Evolutionary conservation across 2,888 invertebrate species (phyloP), one percentile per base, ranked within the genome.

Genomic region (Adelognathus sp.): DNA sequence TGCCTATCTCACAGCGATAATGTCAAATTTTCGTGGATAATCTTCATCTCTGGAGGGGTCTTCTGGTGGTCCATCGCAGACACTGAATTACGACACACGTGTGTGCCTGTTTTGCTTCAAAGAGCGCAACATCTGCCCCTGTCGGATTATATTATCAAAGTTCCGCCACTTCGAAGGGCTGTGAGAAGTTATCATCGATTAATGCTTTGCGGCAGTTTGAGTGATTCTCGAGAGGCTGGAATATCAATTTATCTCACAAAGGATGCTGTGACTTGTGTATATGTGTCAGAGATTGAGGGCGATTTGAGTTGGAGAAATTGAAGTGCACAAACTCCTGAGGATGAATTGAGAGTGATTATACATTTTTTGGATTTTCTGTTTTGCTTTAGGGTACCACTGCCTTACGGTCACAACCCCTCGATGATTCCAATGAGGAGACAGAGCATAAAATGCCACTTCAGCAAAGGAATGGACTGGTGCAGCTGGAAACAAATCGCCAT

Each of bases 401-500:
- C 91, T 72, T 91, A 91, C 84, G 89, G 90, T 66, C 91, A 91
- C 85, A 87, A 90, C 78, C 89, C 91, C 69, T 90, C 91, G 41
- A 90, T 91, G 90, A 91, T 91, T 73, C 91, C 91, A 66, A 90
- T 90, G 90, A 90, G 91, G 83, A 88, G 90, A 84, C 91, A 91
- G 82, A 91, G 94, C 84, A 95, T 96, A 85, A 94, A 97, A 87
- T 96, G 97, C 93, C 97, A 96, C 92, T 97, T 97, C 92, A 95
- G 96, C 90, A 97, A 97, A 93, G 96, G 96, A 86, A 93, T 97
- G 87, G 95, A 96, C 74, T 96, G 96, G 86, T 98, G 98, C 92
- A 96, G 97, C 82, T 98, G 98, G 97, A 96, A 96, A 92, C 97
- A 98, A 92, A 95, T 97, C 85, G 97, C 98, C 82, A 96, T 98